These are phyloP conservation scores for Hesperophylax magnus DNA, from an alignment of 1,140 invertebrate species.

Conservation along the genomic window DNA sequence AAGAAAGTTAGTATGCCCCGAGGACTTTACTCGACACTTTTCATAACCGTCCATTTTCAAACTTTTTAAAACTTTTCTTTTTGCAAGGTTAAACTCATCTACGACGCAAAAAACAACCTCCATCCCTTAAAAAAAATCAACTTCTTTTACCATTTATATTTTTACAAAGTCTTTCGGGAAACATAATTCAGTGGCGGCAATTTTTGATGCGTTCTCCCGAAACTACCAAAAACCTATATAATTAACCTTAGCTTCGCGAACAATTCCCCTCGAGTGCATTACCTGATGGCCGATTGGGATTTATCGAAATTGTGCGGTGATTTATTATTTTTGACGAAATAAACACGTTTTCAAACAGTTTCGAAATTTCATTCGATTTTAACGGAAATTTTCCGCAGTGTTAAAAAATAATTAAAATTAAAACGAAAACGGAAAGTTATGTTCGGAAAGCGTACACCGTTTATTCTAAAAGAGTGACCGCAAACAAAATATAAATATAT, in stretches of 20 bases:
- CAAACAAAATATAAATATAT: neutral
- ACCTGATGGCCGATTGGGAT: neutral
- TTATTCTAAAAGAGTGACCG: neutral
- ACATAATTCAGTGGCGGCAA: conserved; percentile 23
- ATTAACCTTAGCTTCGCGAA: conserved; percentile 42
- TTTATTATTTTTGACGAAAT: neutral
- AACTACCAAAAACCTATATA: conserved; percentile 26
- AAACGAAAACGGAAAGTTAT: neutral
- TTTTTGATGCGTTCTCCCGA: conserved; percentile 16
- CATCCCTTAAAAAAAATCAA: neutral
- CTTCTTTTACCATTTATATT: no score
- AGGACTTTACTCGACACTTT: conserved; percentile 47
- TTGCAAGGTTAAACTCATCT: conserved; percentile 6
- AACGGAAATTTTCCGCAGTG: neutral
- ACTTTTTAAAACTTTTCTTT: conserved; percentile 42
- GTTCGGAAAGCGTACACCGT: neutral
- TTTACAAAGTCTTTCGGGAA: neutral
- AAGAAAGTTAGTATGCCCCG: conserved; percentile 57
- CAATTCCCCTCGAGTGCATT: conserved; percentile 6
- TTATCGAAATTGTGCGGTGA: conserved; percentile 27
- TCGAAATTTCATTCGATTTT: neutral
- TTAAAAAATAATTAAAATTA: no score
- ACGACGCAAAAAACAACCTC: neutral
- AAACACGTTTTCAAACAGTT: neutral
- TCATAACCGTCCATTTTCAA: conserved; percentile 42